phyloP scores from a whole-genome alignment of 23 tunicate genomes.

The Trididemnum miniatum region DNA sequence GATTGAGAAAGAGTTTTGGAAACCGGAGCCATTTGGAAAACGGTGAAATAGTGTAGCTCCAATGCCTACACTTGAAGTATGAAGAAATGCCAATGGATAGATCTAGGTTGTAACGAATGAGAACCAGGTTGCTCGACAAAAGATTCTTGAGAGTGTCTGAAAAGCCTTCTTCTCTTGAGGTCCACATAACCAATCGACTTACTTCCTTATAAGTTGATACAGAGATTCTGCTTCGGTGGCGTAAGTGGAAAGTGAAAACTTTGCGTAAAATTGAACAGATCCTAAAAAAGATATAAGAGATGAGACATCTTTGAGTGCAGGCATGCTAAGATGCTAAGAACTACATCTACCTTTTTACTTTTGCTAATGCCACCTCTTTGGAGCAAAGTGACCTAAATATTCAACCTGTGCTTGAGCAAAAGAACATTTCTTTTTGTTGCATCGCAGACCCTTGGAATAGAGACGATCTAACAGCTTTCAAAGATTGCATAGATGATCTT shows the following conservation, averaged over 20 bases:
- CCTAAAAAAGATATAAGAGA: background rate
- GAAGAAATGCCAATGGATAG: background rate
- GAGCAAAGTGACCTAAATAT: constrained; percentile 20
- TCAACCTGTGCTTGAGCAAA: constrained; percentile 33
- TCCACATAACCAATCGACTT: background rate
- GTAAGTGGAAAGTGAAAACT: background rate
- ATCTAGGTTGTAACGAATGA: background rate
- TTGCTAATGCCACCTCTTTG: constrained; percentile 7
- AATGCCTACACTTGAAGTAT: background rate
- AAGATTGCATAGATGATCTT: constrained; percentile 13
- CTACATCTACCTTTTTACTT: constrained; percentile 13
- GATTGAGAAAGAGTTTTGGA: background rate
- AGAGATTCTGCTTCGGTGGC: background rate
- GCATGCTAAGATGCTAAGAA: constrained; percentile 19
- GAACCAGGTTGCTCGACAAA: background rate
- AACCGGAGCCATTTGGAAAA: background rate
- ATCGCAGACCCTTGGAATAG: background rate
- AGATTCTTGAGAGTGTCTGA: background rate
- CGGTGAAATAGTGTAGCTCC: background rate
- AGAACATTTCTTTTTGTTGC: background rate
- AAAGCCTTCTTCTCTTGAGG: background rate
- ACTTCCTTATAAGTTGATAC: background rate
- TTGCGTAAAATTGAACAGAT: background rate
- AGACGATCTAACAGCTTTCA: background rate
- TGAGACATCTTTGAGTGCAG: background rate